These are phyloP conservation scores for Himalopsyche tibetana DNA, from an alignment of 2,888 invertebrate species.

Conservation along the genomic window DNA sequence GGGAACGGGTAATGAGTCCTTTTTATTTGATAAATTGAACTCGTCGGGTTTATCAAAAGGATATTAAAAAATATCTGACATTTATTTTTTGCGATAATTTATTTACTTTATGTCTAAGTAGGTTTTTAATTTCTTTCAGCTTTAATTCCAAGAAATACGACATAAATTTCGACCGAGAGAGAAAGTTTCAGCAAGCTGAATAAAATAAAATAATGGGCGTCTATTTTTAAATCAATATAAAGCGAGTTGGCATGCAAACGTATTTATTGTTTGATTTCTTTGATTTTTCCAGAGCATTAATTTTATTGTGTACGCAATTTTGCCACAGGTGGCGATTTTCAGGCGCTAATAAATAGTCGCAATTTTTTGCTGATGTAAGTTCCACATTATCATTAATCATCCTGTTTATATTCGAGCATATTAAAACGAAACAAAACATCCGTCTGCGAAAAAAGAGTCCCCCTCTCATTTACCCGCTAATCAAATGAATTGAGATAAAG, in stretches of 20 bases:
- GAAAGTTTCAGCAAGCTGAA: background rate
- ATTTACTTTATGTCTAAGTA: no score
- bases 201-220: no score
- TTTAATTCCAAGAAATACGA: background rate
- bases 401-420: background rate
- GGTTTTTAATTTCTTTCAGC: no score
- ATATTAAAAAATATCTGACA: no score
- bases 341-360: constrained; percentile 4
- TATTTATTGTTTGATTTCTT: constrained; percentile 4
- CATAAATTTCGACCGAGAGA: background rate
- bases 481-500: constrained; percentile 18
- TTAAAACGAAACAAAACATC: constrained; percentile 22
- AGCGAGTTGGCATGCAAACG: background rate
- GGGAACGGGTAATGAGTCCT: no score
- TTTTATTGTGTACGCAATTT: constrained; percentile 1
- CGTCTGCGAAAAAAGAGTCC: background rate
- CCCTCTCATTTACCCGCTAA: background rate
- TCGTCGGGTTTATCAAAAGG: no score
- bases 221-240: no score
- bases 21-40: no score
- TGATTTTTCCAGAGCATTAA: background rate
- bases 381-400: background rate
- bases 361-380: constrained; percentile 19
- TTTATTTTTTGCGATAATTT: no score
- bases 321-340: background rate